A percentile compares a stretch with the other conserved stretches of the same genome.
Conservation (phyloP, 2,888 invertebrate species). For the Patella caerulea region DNA sequence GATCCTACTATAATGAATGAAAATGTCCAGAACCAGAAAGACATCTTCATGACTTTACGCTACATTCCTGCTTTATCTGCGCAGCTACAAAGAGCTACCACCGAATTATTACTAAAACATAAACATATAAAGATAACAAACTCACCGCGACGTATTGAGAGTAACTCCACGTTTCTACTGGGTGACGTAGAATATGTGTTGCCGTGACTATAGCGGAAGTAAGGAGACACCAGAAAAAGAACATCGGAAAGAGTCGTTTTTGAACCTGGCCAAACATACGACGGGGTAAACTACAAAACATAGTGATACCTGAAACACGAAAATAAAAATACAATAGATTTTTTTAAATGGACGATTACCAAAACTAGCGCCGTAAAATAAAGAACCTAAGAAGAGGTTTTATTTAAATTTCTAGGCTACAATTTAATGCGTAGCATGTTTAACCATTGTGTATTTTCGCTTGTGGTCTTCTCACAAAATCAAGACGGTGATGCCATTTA, state of each 20-base stretch:
- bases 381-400: neutral
- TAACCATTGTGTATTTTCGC: too few relatives aligned
- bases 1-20: too few relatives aligned
- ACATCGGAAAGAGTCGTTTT: slow-evolving; percentile 83
- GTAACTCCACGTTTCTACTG: slow-evolving; percentile 37
- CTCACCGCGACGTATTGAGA: slow-evolving; percentile 21
- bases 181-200: slow-evolving; percentile 45
- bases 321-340: neutral
- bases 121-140: too few relatives aligned
- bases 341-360: neutral
- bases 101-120: too few relatives aligned
- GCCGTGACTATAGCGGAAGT: slow-evolving; percentile 49
- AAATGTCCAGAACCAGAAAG: too few relatives aligned
- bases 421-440: neutral
- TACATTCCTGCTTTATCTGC: too few relatives aligned
- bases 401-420: neutral
- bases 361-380: neutral
- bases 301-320: slow-evolving; percentile 80
- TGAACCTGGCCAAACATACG: slow-evolving; percentile 91
- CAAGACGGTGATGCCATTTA: too few relatives aligned
- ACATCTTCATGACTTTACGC: too few relatives aligned
- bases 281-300: slow-evolving; percentile 88
- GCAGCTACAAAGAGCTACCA: too few relatives aligned
- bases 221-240: slow-evolving; percentile 51
- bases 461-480: too few relatives aligned